Evolutionary conservation across 2,113 vertebrate genomes (phyloP).

Genomic region (Chiloscyllium plagiosum): DNA sequence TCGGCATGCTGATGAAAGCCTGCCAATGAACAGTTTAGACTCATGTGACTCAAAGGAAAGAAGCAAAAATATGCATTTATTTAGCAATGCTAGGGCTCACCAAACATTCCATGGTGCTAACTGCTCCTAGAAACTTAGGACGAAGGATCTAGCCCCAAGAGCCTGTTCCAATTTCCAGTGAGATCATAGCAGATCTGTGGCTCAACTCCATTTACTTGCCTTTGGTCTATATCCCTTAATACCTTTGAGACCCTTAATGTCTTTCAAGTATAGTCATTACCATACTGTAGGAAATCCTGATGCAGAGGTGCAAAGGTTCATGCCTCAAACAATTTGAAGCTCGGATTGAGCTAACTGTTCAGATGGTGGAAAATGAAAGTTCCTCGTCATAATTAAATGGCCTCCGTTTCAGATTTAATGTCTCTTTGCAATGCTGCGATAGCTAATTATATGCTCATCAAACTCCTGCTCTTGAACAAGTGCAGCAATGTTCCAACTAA

Average conservation of each 20-base stretch:
- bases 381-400: not conserved
- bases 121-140: no score
- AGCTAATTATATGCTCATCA: not conserved
- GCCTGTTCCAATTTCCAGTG: no score
- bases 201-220: no score
- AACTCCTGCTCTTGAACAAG: constrained; percentile 3
- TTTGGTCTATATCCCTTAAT: no score
- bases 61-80: not conserved
- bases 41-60: not conserved
- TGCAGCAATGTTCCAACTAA: not conserved
- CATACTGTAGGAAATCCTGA: not conserved
- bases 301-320: not conserved
- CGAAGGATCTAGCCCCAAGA: no score
- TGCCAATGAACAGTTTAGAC: not conserved
- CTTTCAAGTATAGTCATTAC: not conserved
- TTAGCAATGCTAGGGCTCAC: not conserved
- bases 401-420: not conserved
- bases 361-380: not conserved
- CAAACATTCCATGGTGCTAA: not conserved
- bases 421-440: not conserved
- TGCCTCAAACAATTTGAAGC: not conserved
- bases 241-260: no score
- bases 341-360: not conserved
- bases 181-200: no score
- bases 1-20: not conserved